A percentile compares a stretch with the other conserved stretches of the same genome.
These are phyloP conservation scores for Enhydra lutris DNA, from an alignment of 2,113 vertebrate species.

Conservation along the genomic window DNA sequence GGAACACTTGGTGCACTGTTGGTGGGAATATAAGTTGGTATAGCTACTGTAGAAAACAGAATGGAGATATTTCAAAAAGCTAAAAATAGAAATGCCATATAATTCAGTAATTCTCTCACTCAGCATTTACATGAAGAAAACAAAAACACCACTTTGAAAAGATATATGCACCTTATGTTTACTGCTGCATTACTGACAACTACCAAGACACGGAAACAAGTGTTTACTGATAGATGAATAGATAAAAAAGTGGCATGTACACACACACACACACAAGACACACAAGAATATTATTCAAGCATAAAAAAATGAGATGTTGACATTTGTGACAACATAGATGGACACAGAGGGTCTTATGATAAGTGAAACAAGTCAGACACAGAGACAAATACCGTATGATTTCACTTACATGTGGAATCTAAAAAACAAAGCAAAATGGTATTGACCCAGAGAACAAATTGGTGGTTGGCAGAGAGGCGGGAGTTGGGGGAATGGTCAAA, in stretches of 20 bases:
- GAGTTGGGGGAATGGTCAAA: neutral
- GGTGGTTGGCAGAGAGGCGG: neutral
- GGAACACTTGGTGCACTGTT: neutral
- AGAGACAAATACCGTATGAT: neutral
- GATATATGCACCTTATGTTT: neutral
- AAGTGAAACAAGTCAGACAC: neutral
- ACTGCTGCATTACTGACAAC: neutral
- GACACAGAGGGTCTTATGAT: neutral
- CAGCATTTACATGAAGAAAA: neutral
- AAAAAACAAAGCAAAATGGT: neutral
- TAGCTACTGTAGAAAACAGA: neutral
- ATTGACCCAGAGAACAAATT: neutral
- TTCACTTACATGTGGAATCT: neutral
- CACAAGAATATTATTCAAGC: neutral
- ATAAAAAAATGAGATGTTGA: neutral
- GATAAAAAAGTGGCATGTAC: neutral
- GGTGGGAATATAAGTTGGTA: neutral
- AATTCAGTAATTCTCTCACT: neutral
- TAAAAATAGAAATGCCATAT: neutral
- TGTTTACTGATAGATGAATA: neutral
- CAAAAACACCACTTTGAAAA: neutral
- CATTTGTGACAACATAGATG: neutral
- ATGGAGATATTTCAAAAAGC: neutral
- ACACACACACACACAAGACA: neutral
- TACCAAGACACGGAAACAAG: neutral